Conservation (phyloP, 2,797 vertebrate species). For the Bovichtus variegatus region DNA sequence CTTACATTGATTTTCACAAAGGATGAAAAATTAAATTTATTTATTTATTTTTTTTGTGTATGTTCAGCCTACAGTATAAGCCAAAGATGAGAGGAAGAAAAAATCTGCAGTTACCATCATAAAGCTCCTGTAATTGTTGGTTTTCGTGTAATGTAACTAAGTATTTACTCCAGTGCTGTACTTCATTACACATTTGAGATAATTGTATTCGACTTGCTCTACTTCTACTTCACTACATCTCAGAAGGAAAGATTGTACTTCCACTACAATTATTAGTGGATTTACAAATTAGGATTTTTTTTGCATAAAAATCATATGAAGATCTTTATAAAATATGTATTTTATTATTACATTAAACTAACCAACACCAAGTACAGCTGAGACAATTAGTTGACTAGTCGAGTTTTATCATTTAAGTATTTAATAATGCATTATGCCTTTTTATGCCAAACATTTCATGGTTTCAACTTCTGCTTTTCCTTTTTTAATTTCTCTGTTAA, state of each 20-base stretch:
- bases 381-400: not conserved
- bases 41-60: too few species aligned
- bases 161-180: not conserved
- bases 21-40: too few species aligned
- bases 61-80: slow-evolving; percentile 6
- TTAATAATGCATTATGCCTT: too few species aligned
- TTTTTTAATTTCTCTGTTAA: too few species aligned
- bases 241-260: not conserved
- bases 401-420: not conserved
- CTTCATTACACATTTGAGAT: not conserved
- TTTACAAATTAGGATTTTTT: too few species aligned
- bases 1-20: slow-evolving; percentile 52
- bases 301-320: not conserved
- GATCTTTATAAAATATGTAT: not conserved
- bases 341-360: not conserved
- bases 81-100: not conserved
- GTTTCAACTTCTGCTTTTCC: not conserved
- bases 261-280: not conserved
- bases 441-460: not conserved
- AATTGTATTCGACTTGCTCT: not conserved
- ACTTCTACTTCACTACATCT: not conserved
- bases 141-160: not conserved
- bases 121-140: not conserved
- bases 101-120: not conserved
- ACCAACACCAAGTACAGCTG: not conserved